phyloP scores from a whole-genome alignment of 2,797 vertebrate species.

The Mormyrus proboscirostris region DNA sequence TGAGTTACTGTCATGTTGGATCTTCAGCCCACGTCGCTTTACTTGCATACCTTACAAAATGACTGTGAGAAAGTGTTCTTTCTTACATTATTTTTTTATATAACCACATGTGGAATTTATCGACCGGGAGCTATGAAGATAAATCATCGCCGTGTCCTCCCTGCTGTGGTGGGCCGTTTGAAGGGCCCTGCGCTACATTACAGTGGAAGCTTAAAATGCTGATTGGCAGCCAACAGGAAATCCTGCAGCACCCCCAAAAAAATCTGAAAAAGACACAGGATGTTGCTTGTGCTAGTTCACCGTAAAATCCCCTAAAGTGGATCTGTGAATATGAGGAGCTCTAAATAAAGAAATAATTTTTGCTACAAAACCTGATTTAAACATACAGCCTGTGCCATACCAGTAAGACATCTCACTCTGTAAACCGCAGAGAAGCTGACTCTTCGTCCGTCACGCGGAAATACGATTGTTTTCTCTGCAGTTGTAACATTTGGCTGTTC shows the following conservation, averaged over 20 bases:
- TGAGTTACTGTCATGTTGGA: neutral
- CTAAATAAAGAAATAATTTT: neutral
- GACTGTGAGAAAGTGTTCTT: neutral
- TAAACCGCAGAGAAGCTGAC: neutral
- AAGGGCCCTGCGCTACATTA: neutral
- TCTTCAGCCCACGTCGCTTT: neutral
- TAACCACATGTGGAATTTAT: neutral
- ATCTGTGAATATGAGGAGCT: neutral
- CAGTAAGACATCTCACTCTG: neutral
- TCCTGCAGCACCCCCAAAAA: neutral
- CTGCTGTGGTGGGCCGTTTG: neutral
- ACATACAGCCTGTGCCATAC: neutral
- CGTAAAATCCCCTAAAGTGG: neutral
- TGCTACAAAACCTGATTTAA: neutral
- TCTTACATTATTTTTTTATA: neutral
- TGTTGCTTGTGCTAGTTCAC: neutral
- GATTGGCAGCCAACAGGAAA: neutral
- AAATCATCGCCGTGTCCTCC: neutral
- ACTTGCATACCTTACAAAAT: neutral
- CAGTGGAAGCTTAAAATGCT: neutral
- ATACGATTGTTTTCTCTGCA: neutral
- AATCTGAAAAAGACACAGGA: neutral
- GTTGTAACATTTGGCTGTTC: neutral
- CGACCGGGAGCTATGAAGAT: neutral
- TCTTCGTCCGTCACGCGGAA: neutral